A percentile compares a stretch with the other conserved stretches of the same genome.
Conservation (phyloP, 2,113 vertebrate species). For the Bos taurus region ARS-UCD2.0 NC_037332.1:86968501-86969000, state of each 20-base stretch:
- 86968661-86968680: not conserved
- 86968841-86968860: not conserved
- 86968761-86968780: not conserved
- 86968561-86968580: not conserved
- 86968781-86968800: not conserved
- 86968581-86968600: not conserved
- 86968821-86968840: not conserved
- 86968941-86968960: not conserved
- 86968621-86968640: not conserved
- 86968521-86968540: not conserved
- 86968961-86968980: not conserved
- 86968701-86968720: not conserved
- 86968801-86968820: not conserved
- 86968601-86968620: not conserved
- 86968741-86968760: not conserved
- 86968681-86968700: accelerated
- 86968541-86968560: not conserved
- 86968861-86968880: not conserved
- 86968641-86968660: not conserved
- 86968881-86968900: not conserved
- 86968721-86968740: not conserved
- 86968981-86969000: not conserved
- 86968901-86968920: not conserved
- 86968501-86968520: not conserved
- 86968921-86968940: not conserved